A percentile compares a stretch with the other conserved stretches of the same genome.
Conservation (phyloP, 2,113 vertebrate genomes). For the Hyaena hyaena region DNA sequence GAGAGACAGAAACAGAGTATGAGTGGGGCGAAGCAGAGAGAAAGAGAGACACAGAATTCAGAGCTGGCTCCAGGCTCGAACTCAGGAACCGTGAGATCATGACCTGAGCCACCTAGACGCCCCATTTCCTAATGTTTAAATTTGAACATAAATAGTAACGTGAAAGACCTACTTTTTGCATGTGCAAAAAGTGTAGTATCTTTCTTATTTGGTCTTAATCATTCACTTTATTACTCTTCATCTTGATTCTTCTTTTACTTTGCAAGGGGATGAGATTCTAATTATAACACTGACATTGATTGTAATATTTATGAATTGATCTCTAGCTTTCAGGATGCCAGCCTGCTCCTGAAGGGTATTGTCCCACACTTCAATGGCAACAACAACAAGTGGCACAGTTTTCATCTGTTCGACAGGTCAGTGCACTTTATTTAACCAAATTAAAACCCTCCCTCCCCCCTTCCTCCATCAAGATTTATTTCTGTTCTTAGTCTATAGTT, state of each 20-base stretch:
- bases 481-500: constrained; percentile 10
- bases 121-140: constrained; percentile 25
- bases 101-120: too few species aligned
- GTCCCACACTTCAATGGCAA: constrained; percentile 94
- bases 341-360: constrained; percentile 94
- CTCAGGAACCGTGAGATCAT: too few species aligned
- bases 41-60: too few species aligned
- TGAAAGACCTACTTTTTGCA: constrained; percentile 24
- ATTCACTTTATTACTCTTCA: not conserved
- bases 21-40: too few species aligned
- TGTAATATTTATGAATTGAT: constrained; percentile 70
- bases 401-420: constrained; percentile 91
- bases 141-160: not conserved
- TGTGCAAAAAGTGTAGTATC: not conserved
- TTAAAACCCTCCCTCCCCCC: not conserved
- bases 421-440: not conserved
- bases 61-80: too few species aligned
- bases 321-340: constrained; percentile 92
- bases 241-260: constrained; percentile 40
- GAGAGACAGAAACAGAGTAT: too few species aligned
- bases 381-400: constrained; percentile 95
- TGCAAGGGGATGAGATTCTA: constrained; percentile 54
- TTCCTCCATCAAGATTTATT: constrained; percentile 50
- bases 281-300: constrained; percentile 56
- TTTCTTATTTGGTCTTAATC: not conserved